phyloP scores from a whole-genome alignment of 2,888 invertebrate species.

The Sarcophaga variegata region DNA sequence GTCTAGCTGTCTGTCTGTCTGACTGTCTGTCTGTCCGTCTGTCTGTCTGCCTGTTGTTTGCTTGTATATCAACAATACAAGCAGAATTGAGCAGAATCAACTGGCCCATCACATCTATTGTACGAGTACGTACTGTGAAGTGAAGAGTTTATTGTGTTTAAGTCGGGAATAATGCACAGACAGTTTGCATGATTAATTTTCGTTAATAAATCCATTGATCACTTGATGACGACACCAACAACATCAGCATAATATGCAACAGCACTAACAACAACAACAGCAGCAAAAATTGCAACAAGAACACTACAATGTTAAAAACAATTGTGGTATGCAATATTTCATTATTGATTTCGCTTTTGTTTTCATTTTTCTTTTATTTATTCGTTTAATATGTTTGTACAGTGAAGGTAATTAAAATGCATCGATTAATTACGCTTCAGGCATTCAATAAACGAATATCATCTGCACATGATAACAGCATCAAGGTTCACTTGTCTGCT shows the following conservation, averaged over 20 bases:
- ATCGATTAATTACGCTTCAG: constrained; percentile 65
- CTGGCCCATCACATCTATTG: background rate
- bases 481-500: background rate
- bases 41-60: background rate
- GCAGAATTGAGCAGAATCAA: background rate
- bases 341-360: too few relatives aligned
- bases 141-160: constrained; percentile 46
- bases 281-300: constrained; percentile 50
- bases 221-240: constrained; percentile 55
- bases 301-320: constrained; percentile 46
- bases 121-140: constrained; percentile 16
- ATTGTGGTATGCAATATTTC: background rate
- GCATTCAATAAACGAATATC: constrained; percentile 34
- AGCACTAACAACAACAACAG: constrained; percentile 15
- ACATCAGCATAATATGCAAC: background rate
- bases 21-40: background rate
- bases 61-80: background rate
- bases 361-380: background rate
- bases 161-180: constrained; percentile 63
- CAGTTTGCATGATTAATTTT: constrained; percentile 65
- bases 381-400: constrained; percentile 30
- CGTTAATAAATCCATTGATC: constrained; percentile 66
- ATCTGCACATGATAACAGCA: constrained; percentile 27
- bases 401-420: constrained; percentile 59
- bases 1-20: background rate